Evolutionary conservation across 2,113 vertebrate genomes (phyloP), one percentile per base, ranked within the genome.

Genomic region (Sarotherodon lohbergeri): DNA sequence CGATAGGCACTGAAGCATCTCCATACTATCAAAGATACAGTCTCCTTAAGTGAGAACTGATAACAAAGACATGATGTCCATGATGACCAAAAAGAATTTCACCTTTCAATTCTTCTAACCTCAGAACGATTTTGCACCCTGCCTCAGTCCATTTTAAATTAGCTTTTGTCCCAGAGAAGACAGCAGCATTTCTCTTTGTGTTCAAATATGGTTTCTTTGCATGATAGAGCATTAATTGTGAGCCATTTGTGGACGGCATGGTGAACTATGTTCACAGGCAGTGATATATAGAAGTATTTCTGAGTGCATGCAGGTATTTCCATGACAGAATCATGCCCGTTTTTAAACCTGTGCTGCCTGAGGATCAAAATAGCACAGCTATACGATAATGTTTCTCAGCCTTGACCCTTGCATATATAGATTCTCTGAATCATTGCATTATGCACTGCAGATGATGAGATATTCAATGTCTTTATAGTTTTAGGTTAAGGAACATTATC

Each of bases 171-270:
- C 7, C 57, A 32, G 14, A 59, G 57, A 17, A 59, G 57, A 32
- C 57, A 59, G 27, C 57, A 59, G 57, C 27, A 14, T 17, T 59
- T 9, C 27, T 59, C 27, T 59, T 32, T 59, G 57, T 32, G 14
- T 32, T 59, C 57, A 59, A 59, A 56, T 32, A 59, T 59, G 14
- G 27, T 32, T 59, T 32, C 14, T 59, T 32, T 59, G 27, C 57
- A 59, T 32, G 57, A 4, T 32, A 9, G 13, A 59, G 57, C 27
- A 3, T 32, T 32, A 32, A 59, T 0, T 27, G 4, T 27, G 27
- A 27, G 27, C 27, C 57, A 59, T 59, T 17, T 32, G 27, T 59
- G 27, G 27, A 32, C 0, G 0, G 56, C 56, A 27, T 17, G 14
- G 56, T 3, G 56, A 17, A 59, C 57, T 59, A 14, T 59, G 57